Percentiles rank a stretch among this genome's conserved stretches.
Conservation (phyloP, 2,888 invertebrate species). For the Sturmia bella region DNA sequence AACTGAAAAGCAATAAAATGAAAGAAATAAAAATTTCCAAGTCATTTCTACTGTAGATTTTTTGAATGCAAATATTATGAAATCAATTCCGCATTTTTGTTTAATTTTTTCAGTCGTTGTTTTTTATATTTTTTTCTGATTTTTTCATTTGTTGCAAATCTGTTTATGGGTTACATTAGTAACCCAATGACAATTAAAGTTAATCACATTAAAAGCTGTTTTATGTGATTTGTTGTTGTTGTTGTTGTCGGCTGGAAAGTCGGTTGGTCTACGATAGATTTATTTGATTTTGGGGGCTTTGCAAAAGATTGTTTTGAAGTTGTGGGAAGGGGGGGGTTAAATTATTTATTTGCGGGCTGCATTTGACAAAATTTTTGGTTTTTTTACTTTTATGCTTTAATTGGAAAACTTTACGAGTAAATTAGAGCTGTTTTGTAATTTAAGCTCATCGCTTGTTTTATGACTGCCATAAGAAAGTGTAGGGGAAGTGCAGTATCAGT, state of each 20-base stretch:
- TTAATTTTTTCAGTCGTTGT: conserved; percentile 42
- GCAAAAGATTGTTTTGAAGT: conserved; percentile 5
- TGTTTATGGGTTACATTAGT: conserved; percentile 69
- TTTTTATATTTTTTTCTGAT: conserved; percentile 2
- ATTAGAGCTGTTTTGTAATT: conserved; percentile 36
- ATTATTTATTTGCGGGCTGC: no score
- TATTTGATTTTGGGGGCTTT: background rate
- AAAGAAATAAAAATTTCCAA: conserved; percentile 38
- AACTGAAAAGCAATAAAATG: conserved; percentile 32
- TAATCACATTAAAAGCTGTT: conserved; percentile 55
- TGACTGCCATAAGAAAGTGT: no score
- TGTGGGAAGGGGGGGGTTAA: no score
- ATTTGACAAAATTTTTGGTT: background rate
- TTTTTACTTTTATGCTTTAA: conserved; percentile 7
- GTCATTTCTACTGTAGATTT: conserved; percentile 45
- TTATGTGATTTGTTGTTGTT: conserved; percentile 3
- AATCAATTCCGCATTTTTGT: conserved; percentile 70
- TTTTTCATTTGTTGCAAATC: conserved; percentile 34
- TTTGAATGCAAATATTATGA: conserved; percentile 69
- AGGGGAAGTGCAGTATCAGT: no score
- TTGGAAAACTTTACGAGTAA: background rate
- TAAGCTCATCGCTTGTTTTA: conserved; percentile 13
- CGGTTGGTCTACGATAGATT: conserved; percentile 8
- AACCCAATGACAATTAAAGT: conserved; percentile 69
- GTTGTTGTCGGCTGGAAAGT: background rate